Percentiles rank a stretch among this genome's conserved stretches.
These are phyloP conservation scores for Etheostoma perlongum DNA, from an alignment of 2,797 vertebrate species.

Conservation along the genomic window DNA sequence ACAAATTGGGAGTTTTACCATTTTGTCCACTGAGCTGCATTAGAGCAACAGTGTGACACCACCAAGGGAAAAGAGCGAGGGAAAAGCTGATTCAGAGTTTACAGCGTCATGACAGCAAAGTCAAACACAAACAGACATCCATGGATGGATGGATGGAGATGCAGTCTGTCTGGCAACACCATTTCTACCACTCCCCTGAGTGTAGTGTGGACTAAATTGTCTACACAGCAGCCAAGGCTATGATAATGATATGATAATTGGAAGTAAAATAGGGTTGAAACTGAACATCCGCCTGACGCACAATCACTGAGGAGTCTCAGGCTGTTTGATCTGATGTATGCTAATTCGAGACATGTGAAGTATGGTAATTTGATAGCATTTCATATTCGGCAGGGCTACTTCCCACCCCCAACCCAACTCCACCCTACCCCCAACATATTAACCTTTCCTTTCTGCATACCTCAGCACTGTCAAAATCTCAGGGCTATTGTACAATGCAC, in stretches of 20 bases:
- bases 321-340: slow-evolving; percentile 80
- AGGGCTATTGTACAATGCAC: slow-evolving; percentile 22
- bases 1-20: background rate
- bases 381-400: slow-evolving; percentile 55
- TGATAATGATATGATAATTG: slow-evolving; percentile 82
- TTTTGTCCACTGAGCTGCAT: background rate
- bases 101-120: background rate
- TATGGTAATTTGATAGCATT: slow-evolving; percentile 76
- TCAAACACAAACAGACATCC: background rate
- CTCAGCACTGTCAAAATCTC: slow-evolving; percentile 64
- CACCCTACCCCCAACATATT: slow-evolving; percentile 35
- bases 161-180: slow-evolving; percentile 40
- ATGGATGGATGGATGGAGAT: slow-evolving; percentile 18
- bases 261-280: slow-evolving; percentile 75
- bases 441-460: slow-evolving; percentile 62
- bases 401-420: background rate
- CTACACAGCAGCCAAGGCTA: slow-evolving; percentile 54
- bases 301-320: slow-evolving; percentile 69
- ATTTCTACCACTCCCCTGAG: slow-evolving; percentile 58
- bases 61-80: slow-evolving; percentile 5
- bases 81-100: slow-evolving; percentile 27
- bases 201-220: slow-evolving; percentile 66
- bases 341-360: slow-evolving; percentile 77
- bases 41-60: slow-evolving; percentile 2
- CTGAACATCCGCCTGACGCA: slow-evolving; percentile 70